These are phyloP conservation scores for Chiroxiphia lanceolata DNA, from an alignment of 2,797 vertebrate genomes.

Conservation along the genomic window DNA sequence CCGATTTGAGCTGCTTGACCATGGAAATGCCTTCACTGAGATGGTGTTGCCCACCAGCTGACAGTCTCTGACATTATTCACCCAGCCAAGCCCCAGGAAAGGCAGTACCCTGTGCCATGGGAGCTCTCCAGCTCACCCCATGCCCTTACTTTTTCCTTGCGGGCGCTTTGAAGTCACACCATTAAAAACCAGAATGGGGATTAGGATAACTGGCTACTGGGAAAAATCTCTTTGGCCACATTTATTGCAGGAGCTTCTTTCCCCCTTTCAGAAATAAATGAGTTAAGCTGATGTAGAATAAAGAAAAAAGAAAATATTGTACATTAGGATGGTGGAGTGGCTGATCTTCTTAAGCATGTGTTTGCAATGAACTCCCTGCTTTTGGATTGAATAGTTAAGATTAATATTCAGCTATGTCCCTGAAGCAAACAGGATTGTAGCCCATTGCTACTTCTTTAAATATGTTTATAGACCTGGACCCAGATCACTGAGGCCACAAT, in stretches of 20 bases:
- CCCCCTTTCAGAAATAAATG: neutral
- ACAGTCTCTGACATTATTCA: no score
- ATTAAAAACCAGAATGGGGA: neutral
- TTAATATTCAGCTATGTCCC: neutral
- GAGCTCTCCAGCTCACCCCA: rapidly evolving
- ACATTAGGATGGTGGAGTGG: neutral
- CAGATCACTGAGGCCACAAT: neutral
- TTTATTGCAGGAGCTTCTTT: neutral
- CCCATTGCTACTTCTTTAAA: neutral
- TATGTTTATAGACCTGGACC: neutral
- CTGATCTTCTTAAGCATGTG: neutral
- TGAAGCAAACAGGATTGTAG: neutral
- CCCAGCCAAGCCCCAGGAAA: neutral
- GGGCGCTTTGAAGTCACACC: neutral
- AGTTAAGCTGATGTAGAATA: neutral
- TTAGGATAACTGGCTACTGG: neutral
- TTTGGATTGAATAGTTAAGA: neutral
- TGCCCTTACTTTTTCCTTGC: neutral
- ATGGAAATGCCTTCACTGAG: neutral
- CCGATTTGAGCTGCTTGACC: neutral
- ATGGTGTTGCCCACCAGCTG: neutral
- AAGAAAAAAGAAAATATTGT: neutral
- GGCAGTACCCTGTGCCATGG: neutral
- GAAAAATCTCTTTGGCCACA: neutral
- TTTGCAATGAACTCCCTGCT: neutral